Evolutionary conservation across 2,113 vertebrate species (phyloP).

Genomic region (Paradoxurus hermaphroditus): DNA sequence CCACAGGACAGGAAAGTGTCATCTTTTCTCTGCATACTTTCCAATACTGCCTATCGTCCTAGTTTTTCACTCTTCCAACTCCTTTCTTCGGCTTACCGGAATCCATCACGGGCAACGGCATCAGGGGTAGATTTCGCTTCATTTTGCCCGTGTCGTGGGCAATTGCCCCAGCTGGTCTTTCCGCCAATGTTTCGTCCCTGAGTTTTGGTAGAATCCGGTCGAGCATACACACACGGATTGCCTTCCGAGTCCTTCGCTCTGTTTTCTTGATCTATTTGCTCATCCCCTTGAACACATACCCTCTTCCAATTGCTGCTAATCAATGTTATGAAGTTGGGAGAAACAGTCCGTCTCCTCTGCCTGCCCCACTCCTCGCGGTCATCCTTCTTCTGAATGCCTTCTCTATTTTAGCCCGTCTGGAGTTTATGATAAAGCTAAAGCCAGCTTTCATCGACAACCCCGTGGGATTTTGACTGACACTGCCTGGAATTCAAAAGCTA

Average conservation of each 20-base stretch:
- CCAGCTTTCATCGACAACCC: not conserved
- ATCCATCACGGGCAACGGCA: accelerated
- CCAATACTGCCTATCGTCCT: not conserved
- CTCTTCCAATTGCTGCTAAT: not conserved
- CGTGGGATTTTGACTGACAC: not conserved
- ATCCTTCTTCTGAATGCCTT: no score
- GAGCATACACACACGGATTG: not conserved
- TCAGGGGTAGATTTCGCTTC: not conserved
- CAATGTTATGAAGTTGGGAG: not conserved
- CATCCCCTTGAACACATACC: not conserved
- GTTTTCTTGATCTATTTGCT: not conserved
- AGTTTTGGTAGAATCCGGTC: not conserved
- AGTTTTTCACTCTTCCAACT: not conserved
- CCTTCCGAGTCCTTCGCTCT: not conserved
- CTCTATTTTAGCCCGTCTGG: not conserved
- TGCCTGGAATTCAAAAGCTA: not conserved
- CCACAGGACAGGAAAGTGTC: accelerated
- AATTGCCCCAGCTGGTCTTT: accelerated
- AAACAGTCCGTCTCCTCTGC: accelerated
- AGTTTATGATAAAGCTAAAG: not conserved
- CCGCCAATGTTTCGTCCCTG: accelerated
- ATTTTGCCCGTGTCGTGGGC: accelerated
- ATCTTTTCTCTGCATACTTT: not conserved
- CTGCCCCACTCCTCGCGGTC: not conserved
- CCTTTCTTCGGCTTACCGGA: not conserved